These are phyloP conservation scores for Hetaerina americana DNA, from an alignment of 1,140 invertebrate genomes.

Conservation along the genomic window DNA sequence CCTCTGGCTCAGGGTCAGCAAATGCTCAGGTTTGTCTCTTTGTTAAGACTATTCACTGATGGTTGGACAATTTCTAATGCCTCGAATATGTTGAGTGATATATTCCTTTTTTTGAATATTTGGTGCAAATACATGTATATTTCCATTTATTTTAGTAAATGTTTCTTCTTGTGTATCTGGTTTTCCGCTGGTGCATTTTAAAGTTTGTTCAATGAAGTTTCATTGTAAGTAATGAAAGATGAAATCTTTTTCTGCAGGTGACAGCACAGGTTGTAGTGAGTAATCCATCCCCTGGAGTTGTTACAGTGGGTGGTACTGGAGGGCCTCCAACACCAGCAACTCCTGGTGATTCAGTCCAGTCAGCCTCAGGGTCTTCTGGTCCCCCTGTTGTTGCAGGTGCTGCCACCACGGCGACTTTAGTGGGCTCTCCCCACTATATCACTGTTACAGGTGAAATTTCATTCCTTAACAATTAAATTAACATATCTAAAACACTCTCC, in stretches of 20 bases:
- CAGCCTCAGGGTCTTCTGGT: conserved; percentile 2
- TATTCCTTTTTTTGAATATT: no score
- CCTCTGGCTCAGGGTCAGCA: neutral
- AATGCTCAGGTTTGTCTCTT: neutral
- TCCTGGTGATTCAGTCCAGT: neutral
- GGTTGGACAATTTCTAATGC: no score
- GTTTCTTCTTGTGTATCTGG: no score
- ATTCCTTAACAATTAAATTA: conserved; percentile 5
- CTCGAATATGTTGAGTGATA: no score
- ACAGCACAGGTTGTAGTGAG: conserved; percentile 35
- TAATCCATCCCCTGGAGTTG: conserved; percentile 9
- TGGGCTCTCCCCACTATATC: conserved; percentile 36
- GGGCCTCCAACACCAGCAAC: neutral
- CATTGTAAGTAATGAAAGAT: no score
- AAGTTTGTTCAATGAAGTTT: neutral
- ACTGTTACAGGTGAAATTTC: conserved; percentile 34
- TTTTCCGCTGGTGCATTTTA: no score
- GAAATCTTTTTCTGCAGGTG: conserved; percentile 32
- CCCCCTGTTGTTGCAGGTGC: conserved; percentile 8
- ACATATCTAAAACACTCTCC: no score
- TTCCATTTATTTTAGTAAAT: no score
- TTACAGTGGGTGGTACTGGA: conserved; percentile 6
- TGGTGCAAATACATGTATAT: no score
- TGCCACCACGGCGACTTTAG: conserved; percentile 12
- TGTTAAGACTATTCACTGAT: no score